Base-by-base conservation (phyloP, 2,888 invertebrate species). In the Zhengitettix transpicula region DNA sequence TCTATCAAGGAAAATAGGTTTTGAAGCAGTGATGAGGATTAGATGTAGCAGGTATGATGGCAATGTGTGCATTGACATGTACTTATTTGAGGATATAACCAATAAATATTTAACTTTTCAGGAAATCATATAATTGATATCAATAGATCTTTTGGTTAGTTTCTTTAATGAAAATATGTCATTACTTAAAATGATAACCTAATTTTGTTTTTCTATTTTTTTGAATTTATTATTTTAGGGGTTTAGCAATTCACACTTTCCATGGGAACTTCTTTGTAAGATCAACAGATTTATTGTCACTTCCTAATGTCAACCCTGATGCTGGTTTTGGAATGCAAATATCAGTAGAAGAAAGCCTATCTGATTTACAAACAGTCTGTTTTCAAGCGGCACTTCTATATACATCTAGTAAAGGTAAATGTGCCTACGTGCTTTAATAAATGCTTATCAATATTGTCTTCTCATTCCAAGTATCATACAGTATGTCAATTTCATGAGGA, bases 181-280 rank as follows among this genome's bases (percentile, higher is more conserved):
- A 42, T 52, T 51, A 59, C 12, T 15, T 62, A 41, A 42, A 54
- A 51, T 56, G 52, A 42, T 42, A n/a, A n/a, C n/a, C 54, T 53
- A 54, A 55, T 15, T 51, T 54, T 28, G 28, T 44, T 56, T 59
- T 58, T 1, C 14, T 9, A 51, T 16, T 54, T 44, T 51, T 55
- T 40, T 41, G 15, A 17, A 17, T 51, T 59, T 62, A 55, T 58
- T 61, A 65, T 64, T 65, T 5, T 71, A 81, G 87, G 70, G 97
- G 98, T 15, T 77, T 99, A 60, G 81, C 91, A 40, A 92, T 99
- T 68, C 96, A 98, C 75, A 94, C 96, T 70, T 99, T 99, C 84
- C 97, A 98, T 76, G 99, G 99, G 52, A 98, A 98, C 76, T 97
- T 97, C 81, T 99, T 99, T 75, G 98, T 99, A 57, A 83, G 99